Percentiles rank a stretch among this genome's conserved stretches.
phyloP scores from a whole-genome alignment of 2,113 vertebrate genomes.

The Trogon surrucura region DNA sequence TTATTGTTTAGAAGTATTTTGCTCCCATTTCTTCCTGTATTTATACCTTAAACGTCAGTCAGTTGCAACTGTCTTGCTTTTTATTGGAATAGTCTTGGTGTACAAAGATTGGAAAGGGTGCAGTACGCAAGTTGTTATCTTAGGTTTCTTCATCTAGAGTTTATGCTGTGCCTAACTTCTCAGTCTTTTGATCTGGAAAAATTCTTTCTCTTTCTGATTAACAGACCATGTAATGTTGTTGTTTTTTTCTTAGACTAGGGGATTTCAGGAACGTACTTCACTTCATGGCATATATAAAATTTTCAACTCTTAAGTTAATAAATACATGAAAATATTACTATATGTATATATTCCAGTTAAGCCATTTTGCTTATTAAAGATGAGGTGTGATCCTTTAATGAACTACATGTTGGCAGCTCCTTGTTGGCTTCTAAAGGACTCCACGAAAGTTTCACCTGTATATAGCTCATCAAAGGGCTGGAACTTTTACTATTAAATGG shows the following conservation, averaged over 20 bases:
- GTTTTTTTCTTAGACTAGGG: not conserved
- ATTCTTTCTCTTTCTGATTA: not conserved
- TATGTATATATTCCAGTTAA: not conserved
- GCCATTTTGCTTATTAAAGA: constrained; percentile 27
- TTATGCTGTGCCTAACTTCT: not conserved
- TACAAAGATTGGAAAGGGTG: not conserved
- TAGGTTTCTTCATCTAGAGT: not conserved
- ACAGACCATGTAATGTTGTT: not conserved
- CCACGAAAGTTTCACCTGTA: not conserved
- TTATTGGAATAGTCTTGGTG: not conserved
- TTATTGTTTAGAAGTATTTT: constrained; percentile 4
- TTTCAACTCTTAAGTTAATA: not conserved
- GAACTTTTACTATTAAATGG: not conserved
- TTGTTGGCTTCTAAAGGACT: not conserved
- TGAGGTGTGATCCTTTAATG: not conserved
- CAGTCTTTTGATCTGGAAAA: not conserved
- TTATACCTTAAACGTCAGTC: not conserved
- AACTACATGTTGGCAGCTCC: not conserved
- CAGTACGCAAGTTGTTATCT: not conserved
- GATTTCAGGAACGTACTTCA: constrained; percentile 1
- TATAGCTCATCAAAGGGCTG: not conserved
- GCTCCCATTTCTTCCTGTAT: not conserved
- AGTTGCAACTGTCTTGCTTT: not conserved
- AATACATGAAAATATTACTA: not conserved
- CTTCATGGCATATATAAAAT: not conserved